Evolutionary conservation across 2,888 invertebrate species (phyloP), one percentile per base, ranked within the genome.

Genomic region (Perdita meconis): DNA sequence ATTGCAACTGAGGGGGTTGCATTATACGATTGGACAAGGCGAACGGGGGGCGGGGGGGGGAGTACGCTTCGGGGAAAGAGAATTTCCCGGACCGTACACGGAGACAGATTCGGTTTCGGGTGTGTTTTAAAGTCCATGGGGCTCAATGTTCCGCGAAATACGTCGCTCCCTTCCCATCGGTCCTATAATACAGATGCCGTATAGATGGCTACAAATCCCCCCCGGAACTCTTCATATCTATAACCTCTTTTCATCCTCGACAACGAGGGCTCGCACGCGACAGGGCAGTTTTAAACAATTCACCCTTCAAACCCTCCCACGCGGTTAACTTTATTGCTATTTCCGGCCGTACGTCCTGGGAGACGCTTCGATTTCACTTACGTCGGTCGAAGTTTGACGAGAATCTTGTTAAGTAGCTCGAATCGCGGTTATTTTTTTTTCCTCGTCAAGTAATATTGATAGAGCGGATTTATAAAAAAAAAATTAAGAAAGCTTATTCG

Each of bases 131-230:
- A 90, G 87, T 89, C 89, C 88, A 84, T 85, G 79, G 86, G 65
- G 84, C 83, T 89, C 90, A 90, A 90, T 90, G 90, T 90, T 85
- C 88, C 90, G 90, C 89, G 89, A 90, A 90, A 90, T 90, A 89
- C 88, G 87, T 72, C 79, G 63, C 78, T 81, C 72, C 81, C 73
- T 78, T 57, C 55, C 65, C 61, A 64, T 74, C 72, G 55, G 34
- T 74, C 74, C 72, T 83, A 67, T 85, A 89, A 88, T 88, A 89
- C 86, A 87, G 85, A 88, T 82, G 85, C 84, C 80, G 82, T 86
- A 86, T 86, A 87, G 84, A 86, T 79, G 85, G 82, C 57, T 83
- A 90, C 89, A 89, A 89, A 90, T 90, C 89, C 88, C 87, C 78
- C 50, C 78, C 74, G 72, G 86, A 87, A 87, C 84, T 88, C 86